These are phyloP conservation scores for Xylocampa areola DNA, from an alignment of 2,888 invertebrate species.

Conservation along the genomic window DNA sequence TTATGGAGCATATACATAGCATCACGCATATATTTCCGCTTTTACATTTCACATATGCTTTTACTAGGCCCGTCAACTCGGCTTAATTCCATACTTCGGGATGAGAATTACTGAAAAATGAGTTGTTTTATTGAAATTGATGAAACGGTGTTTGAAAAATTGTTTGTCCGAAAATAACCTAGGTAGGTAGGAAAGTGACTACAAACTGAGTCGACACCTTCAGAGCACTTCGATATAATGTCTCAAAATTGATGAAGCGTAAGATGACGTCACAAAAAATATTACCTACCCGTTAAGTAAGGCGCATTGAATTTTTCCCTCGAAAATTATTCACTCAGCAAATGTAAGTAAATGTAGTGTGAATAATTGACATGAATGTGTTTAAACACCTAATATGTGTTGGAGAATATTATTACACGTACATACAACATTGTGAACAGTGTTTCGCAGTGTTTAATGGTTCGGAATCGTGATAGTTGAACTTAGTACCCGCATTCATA, in stretches of 20 bases:
- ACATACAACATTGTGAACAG: slow-evolving; percentile 49
- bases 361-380: slow-evolving; percentile 46
- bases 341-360: slow-evolving; percentile 44
- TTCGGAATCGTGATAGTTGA: slow-evolving; percentile 77
- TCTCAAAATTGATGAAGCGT: slow-evolving; percentile 6
- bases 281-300: slow-evolving; percentile 21
- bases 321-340: slow-evolving; percentile 33
- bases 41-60: too few species aligned
- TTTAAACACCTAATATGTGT: slow-evolving; percentile 48
- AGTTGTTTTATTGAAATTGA: too few species aligned
- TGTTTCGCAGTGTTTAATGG: slow-evolving; percentile 74
- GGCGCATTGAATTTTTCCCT: slow-evolving; percentile 37
- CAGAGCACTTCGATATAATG: slow-evolving; percentile 4
- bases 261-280: slow-evolving; percentile 8
- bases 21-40: too few species aligned
- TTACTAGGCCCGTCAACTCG: too few species aligned
- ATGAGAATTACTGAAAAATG: too few species aligned
- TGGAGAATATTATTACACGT: slow-evolving; percentile 39
- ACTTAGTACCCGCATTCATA: slow-evolving; percentile 70
- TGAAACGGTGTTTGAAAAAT: too few species aligned
- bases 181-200: too few species aligned
- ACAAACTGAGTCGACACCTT: slow-evolving; percentile 1
- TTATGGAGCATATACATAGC: too few species aligned
- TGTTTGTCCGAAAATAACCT: too few species aligned
- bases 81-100: too few species aligned